These are phyloP conservation scores for Silurus meridionalis DNA, from an alignment of 2,113 vertebrate genomes.

Conservation along the genomic window DNA sequence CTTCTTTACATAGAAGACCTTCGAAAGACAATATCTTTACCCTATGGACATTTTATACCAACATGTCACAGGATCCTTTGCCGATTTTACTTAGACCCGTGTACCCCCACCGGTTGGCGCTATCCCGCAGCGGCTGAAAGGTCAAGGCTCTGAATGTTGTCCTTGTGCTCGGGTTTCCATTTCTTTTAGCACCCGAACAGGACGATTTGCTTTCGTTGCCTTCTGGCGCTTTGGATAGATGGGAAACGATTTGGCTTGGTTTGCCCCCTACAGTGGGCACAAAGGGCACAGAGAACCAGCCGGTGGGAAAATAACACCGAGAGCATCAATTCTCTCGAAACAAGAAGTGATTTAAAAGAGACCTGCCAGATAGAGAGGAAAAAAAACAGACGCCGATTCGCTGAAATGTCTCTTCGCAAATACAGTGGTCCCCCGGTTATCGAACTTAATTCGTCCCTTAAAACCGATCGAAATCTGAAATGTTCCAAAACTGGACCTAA, in stretches of 20 bases:
- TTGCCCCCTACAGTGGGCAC: conserved; percentile 44
- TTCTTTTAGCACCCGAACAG: conserved; percentile 28
- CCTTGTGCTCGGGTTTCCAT: conserved; percentile 37
- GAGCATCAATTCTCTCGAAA: conserved; percentile 54
- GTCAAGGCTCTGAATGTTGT: conserved; percentile 46
- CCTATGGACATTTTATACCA: not conserved
- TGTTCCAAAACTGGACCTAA: too few species aligned
- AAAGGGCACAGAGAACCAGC: conserved; percentile 50
- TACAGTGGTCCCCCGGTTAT: too few species aligned
- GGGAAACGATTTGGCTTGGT: conserved; percentile 46
- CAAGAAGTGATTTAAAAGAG: conserved; percentile 47
- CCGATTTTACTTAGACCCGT: not conserved
- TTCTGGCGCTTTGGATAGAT: conserved; percentile 45
- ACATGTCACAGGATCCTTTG: conserved; percentile 8
- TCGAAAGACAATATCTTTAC: not conserved
- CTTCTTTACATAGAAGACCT: conserved; percentile 19
- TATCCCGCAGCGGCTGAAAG: conserved; percentile 33
- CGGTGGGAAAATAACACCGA: conserved; percentile 56
- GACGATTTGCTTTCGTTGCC: conserved; percentile 41
- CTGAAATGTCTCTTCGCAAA: conserved; percentile 44
- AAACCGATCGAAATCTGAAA: too few species aligned
- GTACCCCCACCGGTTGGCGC: conserved; percentile 19
- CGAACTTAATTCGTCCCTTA: too few species aligned
- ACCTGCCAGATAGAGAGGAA: conserved; percentile 38
- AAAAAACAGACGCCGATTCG: conserved; percentile 43